Evolutionary conservation across 1,140 invertebrate genomes (phyloP).

Genomic region (Mylabris phalerata): DNA sequence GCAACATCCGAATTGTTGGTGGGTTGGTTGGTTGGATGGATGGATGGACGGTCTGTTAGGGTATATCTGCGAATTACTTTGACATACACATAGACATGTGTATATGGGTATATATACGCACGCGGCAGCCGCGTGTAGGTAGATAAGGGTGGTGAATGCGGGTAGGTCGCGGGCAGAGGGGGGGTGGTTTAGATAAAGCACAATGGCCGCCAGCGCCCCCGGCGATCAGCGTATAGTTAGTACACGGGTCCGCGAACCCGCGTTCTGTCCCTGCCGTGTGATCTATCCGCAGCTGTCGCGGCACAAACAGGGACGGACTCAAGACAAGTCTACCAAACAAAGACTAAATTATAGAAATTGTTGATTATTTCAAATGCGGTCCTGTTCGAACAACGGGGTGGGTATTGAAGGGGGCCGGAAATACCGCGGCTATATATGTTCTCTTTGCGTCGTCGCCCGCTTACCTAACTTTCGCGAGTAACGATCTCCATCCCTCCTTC

Average conservation of each 20-base stretch:
- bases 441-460: slow-evolving; percentile 1
- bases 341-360: no score
- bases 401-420: slow-evolving; percentile 15
- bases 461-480: slow-evolving; percentile 9
- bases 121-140: slow-evolving; percentile 16
- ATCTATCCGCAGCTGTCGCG: slow-evolving; percentile 18
- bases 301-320: slow-evolving; percentile 9
- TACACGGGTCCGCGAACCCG: background rate
- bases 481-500: slow-evolving; percentile 8
- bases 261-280: background rate
- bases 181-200: background rate
- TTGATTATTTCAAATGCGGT: background rate
- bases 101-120: background rate
- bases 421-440: slow-evolving; percentile 10
- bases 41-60: no score
- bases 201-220: background rate
- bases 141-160: slow-evolving; percentile 18
- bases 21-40: background rate
- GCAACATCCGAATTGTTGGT: background rate
- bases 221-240: background rate
- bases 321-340: background rate
- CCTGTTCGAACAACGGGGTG: slow-evolving; percentile 5
- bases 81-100: slow-evolving; percentile 16
- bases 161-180: background rate
- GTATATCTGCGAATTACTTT: slow-evolving; percentile 20